Base-by-base conservation (phyloP, 2,797 vertebrate species). In the Prionace glauca region DNA sequence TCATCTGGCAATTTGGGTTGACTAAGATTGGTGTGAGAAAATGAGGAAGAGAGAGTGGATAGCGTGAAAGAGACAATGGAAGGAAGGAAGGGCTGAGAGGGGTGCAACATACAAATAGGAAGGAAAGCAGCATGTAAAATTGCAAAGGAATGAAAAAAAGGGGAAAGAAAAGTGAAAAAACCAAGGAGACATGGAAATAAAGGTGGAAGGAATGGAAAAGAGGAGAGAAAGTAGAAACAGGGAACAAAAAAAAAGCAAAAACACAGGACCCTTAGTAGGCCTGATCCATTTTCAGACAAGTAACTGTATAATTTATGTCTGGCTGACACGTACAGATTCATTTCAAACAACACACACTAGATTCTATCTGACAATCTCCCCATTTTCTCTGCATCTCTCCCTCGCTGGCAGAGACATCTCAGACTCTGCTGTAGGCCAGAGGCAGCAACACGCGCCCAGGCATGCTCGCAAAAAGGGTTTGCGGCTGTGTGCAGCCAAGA, bases 291-390 rank as follows among this genome's bases (percentile, higher is more conserved):
- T 74, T 65, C 41, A 67, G 95, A 95, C 92, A 95, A 96, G 95
- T 96, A 96, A 95, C 96, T 96, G 86, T 96, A 96, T 96, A 96
- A 96, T 96, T 96, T 96, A 96, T 96, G 95, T 93, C 74, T 87
- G 95, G 93, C 56, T 69, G 92, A 91, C 24, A 96, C 96, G 94
- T 95, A 95, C 94, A 96, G 96, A 94, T 96, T 94, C 94, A 95
- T 96, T 95, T 96, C 96, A 96, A 86, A 95, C 88, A 90, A 95
- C 95, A 87, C 95, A 96, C 96, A 96, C 95, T 96, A 96, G 96
- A 96, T 96, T 95, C 93, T 95, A 95, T 95, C 79, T 96, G 96
- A 96, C 96, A 96, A 96, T 90, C 96, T 96, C 96, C 96, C 96
- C 96, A 72, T 95, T 95, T 96, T 95, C 84, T 95, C 45, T 67